Percentiles rank a stretch among this genome's conserved stretches.
Conservation (phyloP, 2,113 vertebrate species). For the Sapayoa aenigma region DNA sequence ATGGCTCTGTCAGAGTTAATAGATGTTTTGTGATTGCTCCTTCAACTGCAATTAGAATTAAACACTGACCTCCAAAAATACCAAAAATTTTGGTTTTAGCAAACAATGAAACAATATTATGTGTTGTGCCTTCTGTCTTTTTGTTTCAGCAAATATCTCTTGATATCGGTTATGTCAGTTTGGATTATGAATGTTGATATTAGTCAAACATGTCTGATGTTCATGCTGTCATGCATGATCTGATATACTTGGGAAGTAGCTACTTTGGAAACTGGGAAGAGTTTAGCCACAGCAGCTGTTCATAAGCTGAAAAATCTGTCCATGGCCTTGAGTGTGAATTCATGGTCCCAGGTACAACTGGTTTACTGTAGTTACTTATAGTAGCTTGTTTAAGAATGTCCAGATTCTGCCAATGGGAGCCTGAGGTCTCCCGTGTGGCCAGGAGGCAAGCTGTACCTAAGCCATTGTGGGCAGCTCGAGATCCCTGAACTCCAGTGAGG, state of each 20-base stretch:
- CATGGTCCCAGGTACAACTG: background rate
- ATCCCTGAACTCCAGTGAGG: accelerated
- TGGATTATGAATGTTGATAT: background rate
- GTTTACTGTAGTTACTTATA: background rate
- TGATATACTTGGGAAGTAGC: background rate
- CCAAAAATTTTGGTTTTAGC: background rate
- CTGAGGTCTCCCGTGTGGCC: background rate
- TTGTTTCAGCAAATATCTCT: background rate
- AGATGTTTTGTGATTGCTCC: background rate
- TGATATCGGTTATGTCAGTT: background rate
- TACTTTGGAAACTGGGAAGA: background rate
- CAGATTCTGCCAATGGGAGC: background rate
- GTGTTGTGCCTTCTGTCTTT: background rate
- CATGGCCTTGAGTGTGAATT: background rate
- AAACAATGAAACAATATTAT: background rate
- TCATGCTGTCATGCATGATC: background rate
- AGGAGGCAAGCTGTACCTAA: background rate
- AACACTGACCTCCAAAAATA: background rate
- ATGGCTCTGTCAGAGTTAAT: background rate
- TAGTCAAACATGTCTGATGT: background rate
- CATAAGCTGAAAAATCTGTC: background rate
- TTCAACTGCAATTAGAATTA: background rate
- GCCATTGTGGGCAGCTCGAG: background rate
- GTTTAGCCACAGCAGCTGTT: background rate
- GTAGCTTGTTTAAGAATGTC: background rate